Percentiles rank a stretch among this genome's conserved stretches.
Evolutionary conservation across 37 sponge, comb jelly and placozoan species (phyloP).

Genomic region (Corticium candelabrum): DNA sequence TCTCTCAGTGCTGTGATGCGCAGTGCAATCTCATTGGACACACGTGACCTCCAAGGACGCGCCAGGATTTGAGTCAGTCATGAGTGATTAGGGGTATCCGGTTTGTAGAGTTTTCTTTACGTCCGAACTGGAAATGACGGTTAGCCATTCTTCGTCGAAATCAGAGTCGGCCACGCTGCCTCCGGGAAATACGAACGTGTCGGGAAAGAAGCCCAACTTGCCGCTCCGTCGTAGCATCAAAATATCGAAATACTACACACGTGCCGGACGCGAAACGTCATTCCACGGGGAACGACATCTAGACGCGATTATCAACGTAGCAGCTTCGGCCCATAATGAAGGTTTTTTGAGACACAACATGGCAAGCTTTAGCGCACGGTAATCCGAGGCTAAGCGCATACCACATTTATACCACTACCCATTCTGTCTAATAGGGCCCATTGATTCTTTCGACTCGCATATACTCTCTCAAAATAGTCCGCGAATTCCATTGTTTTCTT

Average conservation of each 20-base stretch:
- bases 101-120: neutral
- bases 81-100: neutral
- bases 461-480: too few species aligned
- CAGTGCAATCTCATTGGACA: constrained; percentile 66
- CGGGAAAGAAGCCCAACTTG: neutral
- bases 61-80: neutral
- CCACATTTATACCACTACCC: too few species aligned
- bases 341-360: neutral
- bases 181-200: constrained; percentile 76
- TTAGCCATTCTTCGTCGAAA: constrained; percentile 46
- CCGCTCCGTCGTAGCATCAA: neutral
- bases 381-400: too few species aligned
- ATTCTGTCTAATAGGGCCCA: too few species aligned
- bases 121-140: neutral
- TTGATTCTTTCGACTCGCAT: too few species aligned
- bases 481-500: too few species aligned
- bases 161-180: constrained; percentile 72
- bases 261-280: too few species aligned
- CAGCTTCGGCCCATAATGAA: neutral
- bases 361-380: too few species aligned
- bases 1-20: constrained; percentile 80
- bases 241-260: neutral
- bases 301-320: neutral
- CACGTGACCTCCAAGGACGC: constrained; percentile 8
- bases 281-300: neutral